Conservation (phyloP, 2,888 invertebrate genomes). For the Nomada ruficornis region DNA sequence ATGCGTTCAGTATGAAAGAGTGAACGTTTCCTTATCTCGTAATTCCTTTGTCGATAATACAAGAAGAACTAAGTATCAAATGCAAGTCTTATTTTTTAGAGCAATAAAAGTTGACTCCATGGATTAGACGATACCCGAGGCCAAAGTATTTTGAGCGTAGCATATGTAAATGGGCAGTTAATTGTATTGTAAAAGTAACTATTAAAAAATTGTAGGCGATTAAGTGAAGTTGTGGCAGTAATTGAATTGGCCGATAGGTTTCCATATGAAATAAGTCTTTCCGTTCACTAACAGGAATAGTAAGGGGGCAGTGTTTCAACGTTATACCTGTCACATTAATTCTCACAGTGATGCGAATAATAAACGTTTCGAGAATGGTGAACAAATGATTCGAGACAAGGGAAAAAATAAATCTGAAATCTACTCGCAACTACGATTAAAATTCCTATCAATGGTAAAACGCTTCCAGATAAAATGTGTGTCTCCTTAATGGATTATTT, state of each 20-base stretch:
- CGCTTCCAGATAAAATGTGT: conserved; percentile 4
- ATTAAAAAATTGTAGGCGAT: neutral
- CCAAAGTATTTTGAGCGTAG: neutral
- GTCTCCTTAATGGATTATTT: neutral
- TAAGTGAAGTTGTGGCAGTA: conserved; percentile 33
- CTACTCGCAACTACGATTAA: neutral
- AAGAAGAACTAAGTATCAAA: neutral
- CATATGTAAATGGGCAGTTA: neutral
- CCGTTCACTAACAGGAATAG: conserved; percentile 42
- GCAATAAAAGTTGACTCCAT: neutral
- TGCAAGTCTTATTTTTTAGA: neutral
- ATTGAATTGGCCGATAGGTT: conserved; percentile 6
- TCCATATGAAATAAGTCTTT: conserved; percentile 7
- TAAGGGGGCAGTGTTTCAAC: conserved; percentile 49
- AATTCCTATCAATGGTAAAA: neutral
- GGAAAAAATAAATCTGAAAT: neutral
- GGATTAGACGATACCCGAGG: neutral
- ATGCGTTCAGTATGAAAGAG: conserved; percentile 1
- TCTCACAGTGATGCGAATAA: conserved; percentile 33
- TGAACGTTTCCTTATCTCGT: conserved; percentile 10
- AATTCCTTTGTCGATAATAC: neutral
- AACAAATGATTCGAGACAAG: conserved; percentile 31
- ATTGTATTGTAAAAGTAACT: neutral
- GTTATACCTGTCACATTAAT: conserved; percentile 4
- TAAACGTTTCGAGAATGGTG: neutral